A percentile compares a stretch with the other conserved stretches of the same genome.
phyloP scores from a whole-genome alignment of 2,888 invertebrate species.

The Ellobium chinense region DNA sequence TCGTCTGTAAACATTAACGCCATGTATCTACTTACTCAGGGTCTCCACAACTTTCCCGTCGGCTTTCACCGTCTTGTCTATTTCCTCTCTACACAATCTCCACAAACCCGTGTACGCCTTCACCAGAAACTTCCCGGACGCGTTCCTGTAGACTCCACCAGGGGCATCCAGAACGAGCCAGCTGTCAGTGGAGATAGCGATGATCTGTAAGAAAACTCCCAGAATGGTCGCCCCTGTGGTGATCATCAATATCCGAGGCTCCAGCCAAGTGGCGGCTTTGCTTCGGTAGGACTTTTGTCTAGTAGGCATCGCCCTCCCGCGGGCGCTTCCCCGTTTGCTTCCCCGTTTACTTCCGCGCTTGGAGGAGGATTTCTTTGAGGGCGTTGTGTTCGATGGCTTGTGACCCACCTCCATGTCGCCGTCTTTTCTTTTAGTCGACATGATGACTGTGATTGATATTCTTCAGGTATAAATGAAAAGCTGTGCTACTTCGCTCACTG shows the following conservation, averaged over 20 bases:
- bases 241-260: conserved; percentile 43
- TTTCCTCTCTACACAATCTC: conserved; percentile 56
- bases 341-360: neutral
- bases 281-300: conserved; percentile 22
- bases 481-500: too few relatives aligned
- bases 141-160: conserved; percentile 53
- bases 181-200: conserved; percentile 53
- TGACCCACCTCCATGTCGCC: neutral
- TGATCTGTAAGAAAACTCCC: conserved; percentile 51
- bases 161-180: conserved; percentile 50
- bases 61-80: neutral
- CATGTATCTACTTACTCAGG: too few relatives aligned
- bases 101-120: conserved; percentile 63
- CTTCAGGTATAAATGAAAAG: too few relatives aligned
- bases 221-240: conserved; percentile 50
- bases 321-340: neutral
- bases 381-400: neutral
- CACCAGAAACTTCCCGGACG: conserved; percentile 52
- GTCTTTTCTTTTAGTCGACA: neutral
- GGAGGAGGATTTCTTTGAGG: neutral
- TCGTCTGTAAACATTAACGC: too few relatives aligned
- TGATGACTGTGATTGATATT: neutral
- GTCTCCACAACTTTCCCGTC: conserved; percentile 35
- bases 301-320: conserved; percentile 19
- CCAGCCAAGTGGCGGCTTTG: conserved; percentile 30